Conservation (phyloP, 2,888 invertebrate species). For the Actias luna region DNA sequence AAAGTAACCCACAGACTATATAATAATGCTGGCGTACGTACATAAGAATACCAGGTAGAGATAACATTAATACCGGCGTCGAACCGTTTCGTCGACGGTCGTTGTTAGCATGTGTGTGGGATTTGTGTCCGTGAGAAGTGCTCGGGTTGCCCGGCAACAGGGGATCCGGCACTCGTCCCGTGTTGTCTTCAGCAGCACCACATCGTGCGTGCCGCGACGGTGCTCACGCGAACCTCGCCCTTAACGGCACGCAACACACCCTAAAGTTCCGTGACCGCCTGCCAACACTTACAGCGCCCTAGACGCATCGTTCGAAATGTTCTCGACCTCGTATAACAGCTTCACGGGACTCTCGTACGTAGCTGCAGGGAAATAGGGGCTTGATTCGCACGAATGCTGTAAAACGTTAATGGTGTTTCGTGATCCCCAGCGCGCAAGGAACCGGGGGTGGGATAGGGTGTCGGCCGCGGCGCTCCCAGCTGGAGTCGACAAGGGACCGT, state of each 20-base stretch:
- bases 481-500: slow-evolving; percentile 76
- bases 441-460: slow-evolving; percentile 71
- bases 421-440: slow-evolving; percentile 75
- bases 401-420: slow-evolving; percentile 57
- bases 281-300: slow-evolving; percentile 67
- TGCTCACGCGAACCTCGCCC: slow-evolving; percentile 50
- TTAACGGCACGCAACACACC: slow-evolving; percentile 46
- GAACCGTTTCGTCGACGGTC: background rate
- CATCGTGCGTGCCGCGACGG: slow-evolving; percentile 56
- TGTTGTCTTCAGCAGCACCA: slow-evolving; percentile 75
- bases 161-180: slow-evolving; percentile 71
- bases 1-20: background rate
- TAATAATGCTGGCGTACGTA: background rate
- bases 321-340: slow-evolving; percentile 66
- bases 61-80: background rate
- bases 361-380: slow-evolving; percentile 35
- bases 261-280: slow-evolving; percentile 49
- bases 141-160: slow-evolving; percentile 66
- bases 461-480: slow-evolving; percentile 64
- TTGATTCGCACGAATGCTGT: slow-evolving; percentile 38
- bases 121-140: slow-evolving; percentile 36
- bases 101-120: background rate
- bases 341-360: slow-evolving; percentile 53
- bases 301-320: slow-evolving; percentile 71
- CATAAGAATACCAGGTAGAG: background rate